Evolutionary conservation across 1,140 invertebrate genomes (phyloP).

Genomic region (Brachionus plicatilis): DNA sequence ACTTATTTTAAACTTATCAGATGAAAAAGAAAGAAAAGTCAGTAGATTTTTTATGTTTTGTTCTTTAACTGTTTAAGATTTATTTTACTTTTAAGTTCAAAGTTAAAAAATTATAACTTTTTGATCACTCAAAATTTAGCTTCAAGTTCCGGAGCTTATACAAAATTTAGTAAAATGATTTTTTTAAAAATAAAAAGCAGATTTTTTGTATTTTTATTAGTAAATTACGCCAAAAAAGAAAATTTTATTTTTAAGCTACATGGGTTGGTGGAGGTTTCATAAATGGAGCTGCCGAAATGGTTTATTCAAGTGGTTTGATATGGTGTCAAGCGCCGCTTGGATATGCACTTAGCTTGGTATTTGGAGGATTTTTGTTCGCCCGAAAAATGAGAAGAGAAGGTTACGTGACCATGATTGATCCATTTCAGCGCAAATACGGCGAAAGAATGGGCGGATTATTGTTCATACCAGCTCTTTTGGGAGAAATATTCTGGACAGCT

Average conservation of each 20-base stretch:
- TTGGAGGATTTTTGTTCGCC: conserved; percentile 93
- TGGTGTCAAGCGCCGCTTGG: conserved; percentile 97
- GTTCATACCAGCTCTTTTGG: conserved; percentile 89
- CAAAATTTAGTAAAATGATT: too few relatives aligned
- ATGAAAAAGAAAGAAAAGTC: too few relatives aligned
- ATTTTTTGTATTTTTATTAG: background rate
- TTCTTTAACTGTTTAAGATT: too few relatives aligned
- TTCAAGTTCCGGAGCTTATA: too few relatives aligned
- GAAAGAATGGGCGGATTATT: conserved; percentile 90
- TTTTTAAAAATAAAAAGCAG: too few relatives aligned
- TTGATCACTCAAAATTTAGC: too few relatives aligned
- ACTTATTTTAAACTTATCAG: too few relatives aligned
- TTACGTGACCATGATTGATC: conserved; percentile 97
- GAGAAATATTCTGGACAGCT: conserved; percentile 95
- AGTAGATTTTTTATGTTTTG: too few relatives aligned
- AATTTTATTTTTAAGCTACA: conserved; percentile 64
- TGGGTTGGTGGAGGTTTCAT: conserved; percentile 99
- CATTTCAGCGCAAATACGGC: conserved; percentile 83
- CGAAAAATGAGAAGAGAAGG: conserved; percentile 93
- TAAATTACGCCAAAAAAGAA: background rate
- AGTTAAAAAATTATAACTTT: too few relatives aligned
- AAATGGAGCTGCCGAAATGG: conserved; percentile 92
- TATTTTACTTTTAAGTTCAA: too few relatives aligned
- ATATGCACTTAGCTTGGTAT: conserved; percentile 84
- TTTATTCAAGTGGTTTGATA: conserved; percentile 80